These are phyloP conservation scores for Fratercula arctica DNA, from an alignment of 2,797 vertebrate genomes.

Conservation along the genomic window DNA sequence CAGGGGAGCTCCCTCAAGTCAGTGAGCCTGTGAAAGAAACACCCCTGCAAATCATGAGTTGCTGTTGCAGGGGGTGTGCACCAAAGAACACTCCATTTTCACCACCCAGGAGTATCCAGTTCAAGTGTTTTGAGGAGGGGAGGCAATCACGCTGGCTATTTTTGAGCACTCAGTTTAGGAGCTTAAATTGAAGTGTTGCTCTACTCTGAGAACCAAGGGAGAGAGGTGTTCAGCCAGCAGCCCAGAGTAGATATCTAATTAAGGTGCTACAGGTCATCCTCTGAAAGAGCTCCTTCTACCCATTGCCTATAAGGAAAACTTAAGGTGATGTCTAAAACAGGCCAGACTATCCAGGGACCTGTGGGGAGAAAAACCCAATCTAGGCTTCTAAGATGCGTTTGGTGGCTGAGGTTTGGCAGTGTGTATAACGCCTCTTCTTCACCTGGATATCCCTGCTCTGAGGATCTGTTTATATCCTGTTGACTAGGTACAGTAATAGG, in stretches of 20 bases:
- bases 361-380: background rate
- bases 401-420: background rate
- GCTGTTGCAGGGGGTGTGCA: background rate
- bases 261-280: background rate
- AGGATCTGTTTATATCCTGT: background rate
- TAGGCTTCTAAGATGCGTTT: background rate
- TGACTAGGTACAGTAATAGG: background rate
- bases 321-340: background rate
- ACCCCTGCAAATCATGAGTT: background rate
- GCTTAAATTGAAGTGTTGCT: background rate
- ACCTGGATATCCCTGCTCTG: background rate
- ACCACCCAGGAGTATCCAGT: background rate
- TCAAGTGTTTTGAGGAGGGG: background rate
- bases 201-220: background rate
- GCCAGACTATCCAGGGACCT: background rate
- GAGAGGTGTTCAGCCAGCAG: background rate
- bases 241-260: background rate
- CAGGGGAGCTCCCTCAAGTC: background rate
- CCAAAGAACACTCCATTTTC: background rate
- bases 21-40: background rate
- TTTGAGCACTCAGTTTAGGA: background rate
- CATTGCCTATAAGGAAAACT: background rate
- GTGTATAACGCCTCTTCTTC: background rate
- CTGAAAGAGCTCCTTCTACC: background rate
- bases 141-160: background rate